Evolutionary conservation across 2,113 vertebrate species (phyloP), one percentile per base, ranked within the genome.

Genomic region (Ivindomyrus marchei): DNA sequence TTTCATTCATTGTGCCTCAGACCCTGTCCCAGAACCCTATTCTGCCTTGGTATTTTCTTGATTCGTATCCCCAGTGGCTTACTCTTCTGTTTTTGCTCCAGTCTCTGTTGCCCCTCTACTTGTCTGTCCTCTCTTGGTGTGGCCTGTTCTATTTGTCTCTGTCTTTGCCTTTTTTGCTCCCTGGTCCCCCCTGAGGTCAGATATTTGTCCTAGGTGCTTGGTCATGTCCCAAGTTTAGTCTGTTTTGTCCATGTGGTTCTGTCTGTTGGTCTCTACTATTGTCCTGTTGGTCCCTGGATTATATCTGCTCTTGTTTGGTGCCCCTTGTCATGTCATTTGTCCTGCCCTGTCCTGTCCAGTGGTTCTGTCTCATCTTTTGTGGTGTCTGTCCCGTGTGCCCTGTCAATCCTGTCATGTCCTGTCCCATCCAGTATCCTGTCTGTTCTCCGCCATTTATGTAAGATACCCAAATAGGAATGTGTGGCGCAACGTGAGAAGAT

Each of bases 381-480:
- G 56, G 56, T n/a, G 8, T 62, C 21, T 62, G 21, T 58, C 56
- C 53, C 4, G 1, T 58, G 21, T 58, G 6, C 21, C 56, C 21
- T 8, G 21, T 62, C 24, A 3, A n/a, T n/a, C 24, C 24, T 62
- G 24, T n/a, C 56, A 24, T n/a, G 56, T n/a, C 24, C 2, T 9
- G 56, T 62, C 56, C 21, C 21, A n/a, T 9, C 21, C 56, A 58
- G 2, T 24, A 58, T 58, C 21, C 56, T 58, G 56, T 58, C 56
- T n/a, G 6, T 58, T 58, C 56, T 8, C 21, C 2, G 6, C 21
- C 21, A 92, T 77, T 94, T 93, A 93, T 94, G 92, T 92, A 91
- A 94, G 92, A 92, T 91, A 93, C 92, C 94, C 93, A 93, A 88
- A 91, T 93, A 93, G 93, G 91, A 93, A 92, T 94, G 93, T 93